Base-by-base conservation (phyloP, 2,113 vertebrate genomes). In the Junco hyemalis region DNA sequence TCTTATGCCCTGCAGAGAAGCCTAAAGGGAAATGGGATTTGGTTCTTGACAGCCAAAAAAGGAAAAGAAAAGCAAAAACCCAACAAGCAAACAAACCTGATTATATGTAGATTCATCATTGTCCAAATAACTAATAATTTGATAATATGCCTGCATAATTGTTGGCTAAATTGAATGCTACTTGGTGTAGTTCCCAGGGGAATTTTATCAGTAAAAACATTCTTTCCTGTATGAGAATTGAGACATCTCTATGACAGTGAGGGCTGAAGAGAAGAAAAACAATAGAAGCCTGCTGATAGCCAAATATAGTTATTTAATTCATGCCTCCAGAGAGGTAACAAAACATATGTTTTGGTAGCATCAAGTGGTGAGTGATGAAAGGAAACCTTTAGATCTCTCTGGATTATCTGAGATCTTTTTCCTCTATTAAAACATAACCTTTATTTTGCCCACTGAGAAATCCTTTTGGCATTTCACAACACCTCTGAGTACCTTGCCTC, bases 151-250 rank as follows among this genome's bases (percentile, higher is more conserved):
- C 94, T 93, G 93, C 81, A 92, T 92, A 42, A 72, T 80, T 95
- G 92, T 91, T 54, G 33, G 12, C 84, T 71, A 60, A 88, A 94
- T 77, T 85, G 70, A 88, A 92, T 66, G 84, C 73, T 95, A 42
- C 42, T 94, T 88, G 47, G 35, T 95, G 48, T 79, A 85, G 83
- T 76, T 95, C 94, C 80, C 85, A 60, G 54, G 64, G 66, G 88
- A 79, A 59, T 96, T 92, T 95, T 96, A 96, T 96, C 94, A 76
- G 79, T 79, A 80, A 92, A 94, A 93, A 56, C 74, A 91, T 96
- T 78, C 85, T 90, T 95, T 94, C 42, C 81, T 88, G 44, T 50
- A 26, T 31, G 26, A 94, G 96, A 96, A 97, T 90, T 93, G 88
- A 96, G 91, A 93, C 85, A 78, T 95, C 76, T 91, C 51, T 86